Base-by-base conservation (phyloP, 2,888 invertebrate species). In the Bembecia ichneumoniformis region DNA sequence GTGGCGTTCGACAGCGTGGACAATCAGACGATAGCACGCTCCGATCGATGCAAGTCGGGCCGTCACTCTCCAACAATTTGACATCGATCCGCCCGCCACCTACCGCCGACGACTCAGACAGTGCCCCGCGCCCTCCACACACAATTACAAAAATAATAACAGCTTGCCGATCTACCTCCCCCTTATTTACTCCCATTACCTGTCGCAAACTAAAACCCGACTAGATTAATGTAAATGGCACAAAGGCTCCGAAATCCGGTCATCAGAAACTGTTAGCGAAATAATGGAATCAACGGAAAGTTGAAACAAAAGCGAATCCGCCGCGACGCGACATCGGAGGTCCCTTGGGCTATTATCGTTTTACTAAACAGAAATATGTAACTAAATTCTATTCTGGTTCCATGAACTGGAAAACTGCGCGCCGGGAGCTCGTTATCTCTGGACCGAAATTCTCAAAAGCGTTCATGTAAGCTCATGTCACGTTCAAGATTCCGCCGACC, bases 361-460 rank as follows among this genome's bases (percentile, higher is more conserved):
- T 65, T 63, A 68, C 66, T 66, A 66, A 71, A 66, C 63, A 66
- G 63, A 69, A 71, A 71, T 71, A 70, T 68, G 71, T 73, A 72
- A 72, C 71, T 71, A 65, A 71, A 72, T 71, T 72, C 66, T 68
- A 69, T 77, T 76, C 68, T 68, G 61, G 71, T 51, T 55, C 69
- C 68, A 55, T 71, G 75, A 66, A 60, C 64, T 67, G 74, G 74
- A 77, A 77, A 76, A 73, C 70, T 60, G 66, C 58, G 58, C 59
- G 58, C 52, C 55, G 58, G 53, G 56, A 58, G 52, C 57, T 55
- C 56, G 47, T 52, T 35, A 46, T 55, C 55, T 48, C 52, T 55
- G 54, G 46, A 49, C 49, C 51, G 52, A 55, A 28, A 57, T 58
- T 57, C 57, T 58, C 57, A 59, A 58, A 59, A 56, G 56, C 56